Percentiles rank a stretch among this genome's conserved stretches.
Conservation (phyloP, 2,888 invertebrate genomes). For the Conus canariensis region DNA sequence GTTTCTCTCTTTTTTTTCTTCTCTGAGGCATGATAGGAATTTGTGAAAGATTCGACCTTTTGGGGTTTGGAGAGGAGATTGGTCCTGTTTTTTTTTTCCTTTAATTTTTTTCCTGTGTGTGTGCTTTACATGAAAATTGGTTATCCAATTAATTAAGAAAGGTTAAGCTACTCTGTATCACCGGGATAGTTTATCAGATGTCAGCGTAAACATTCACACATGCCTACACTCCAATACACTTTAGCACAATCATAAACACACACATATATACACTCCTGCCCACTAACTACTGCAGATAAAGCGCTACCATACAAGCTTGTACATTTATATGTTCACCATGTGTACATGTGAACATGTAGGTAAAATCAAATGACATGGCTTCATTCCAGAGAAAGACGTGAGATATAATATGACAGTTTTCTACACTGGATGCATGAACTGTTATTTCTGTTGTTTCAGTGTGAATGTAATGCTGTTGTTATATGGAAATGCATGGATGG, state of each 20-base stretch:
- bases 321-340: background rate
- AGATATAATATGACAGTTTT: background rate
- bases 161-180: background rate
- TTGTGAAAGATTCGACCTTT: background rate
- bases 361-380: background rate
- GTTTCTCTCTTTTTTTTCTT: background rate
- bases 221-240: background rate
- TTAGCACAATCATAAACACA: background rate
- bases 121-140: background rate
- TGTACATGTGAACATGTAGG: background rate
- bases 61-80: background rate
- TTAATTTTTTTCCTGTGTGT: background rate
- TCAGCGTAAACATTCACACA: background rate
- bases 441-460: background rate
- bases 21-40: background rate
- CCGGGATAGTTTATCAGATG: no score
- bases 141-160: background rate
- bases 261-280: background rate
- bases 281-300: no score
- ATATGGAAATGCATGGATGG: background rate
- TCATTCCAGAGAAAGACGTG: background rate
- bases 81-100: background rate
- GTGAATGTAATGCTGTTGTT: background rate
- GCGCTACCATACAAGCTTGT: background rate
- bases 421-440: background rate